These are phyloP conservation scores for Agriopis leucophaearia DNA, from an alignment of 2,888 invertebrate genomes.

Conservation along the genomic window DNA sequence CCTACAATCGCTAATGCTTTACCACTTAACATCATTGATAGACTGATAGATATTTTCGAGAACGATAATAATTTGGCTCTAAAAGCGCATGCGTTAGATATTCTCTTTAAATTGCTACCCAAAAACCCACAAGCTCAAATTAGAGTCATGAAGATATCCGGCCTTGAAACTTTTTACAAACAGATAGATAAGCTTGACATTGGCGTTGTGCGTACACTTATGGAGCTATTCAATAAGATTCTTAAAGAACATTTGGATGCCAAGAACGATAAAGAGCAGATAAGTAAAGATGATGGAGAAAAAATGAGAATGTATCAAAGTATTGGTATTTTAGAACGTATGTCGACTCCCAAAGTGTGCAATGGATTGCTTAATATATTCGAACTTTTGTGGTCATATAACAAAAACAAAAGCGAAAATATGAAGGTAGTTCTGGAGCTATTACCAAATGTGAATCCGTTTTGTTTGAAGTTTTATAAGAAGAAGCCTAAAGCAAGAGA, in stretches of 20 bases:
- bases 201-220: constrained; percentile 55
- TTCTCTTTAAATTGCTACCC: constrained; percentile 69
- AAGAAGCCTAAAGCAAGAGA: constrained; percentile 57
- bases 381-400: constrained; percentile 53
- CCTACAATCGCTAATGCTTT: constrained; percentile 60
- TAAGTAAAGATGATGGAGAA: constrained; percentile 53
- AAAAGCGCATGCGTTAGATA: constrained; percentile 66
- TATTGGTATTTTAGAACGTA: constrained; percentile 70
- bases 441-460: constrained; percentile 63
- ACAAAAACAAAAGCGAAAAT: constrained; percentile 51
- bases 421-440: constrained; percentile 58
- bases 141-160: constrained; percentile 71
- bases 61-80: constrained; percentile 59
- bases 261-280: constrained; percentile 51
- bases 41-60: constrained; percentile 69
- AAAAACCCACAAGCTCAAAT: constrained; percentile 70
- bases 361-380: constrained; percentile 70
- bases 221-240: constrained; percentile 72
- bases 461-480: constrained; percentile 59
- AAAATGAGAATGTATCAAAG: constrained; percentile 61
- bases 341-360: constrained; percentile 64
- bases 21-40: constrained; percentile 64
- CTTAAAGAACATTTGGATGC: constrained; percentile 67
- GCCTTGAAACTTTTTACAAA: constrained; percentile 70
- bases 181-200: constrained; percentile 66